Evolutionary conservation across 2,888 invertebrate genomes (phyloP).

Genomic region (Apoderus coryli): DNA sequence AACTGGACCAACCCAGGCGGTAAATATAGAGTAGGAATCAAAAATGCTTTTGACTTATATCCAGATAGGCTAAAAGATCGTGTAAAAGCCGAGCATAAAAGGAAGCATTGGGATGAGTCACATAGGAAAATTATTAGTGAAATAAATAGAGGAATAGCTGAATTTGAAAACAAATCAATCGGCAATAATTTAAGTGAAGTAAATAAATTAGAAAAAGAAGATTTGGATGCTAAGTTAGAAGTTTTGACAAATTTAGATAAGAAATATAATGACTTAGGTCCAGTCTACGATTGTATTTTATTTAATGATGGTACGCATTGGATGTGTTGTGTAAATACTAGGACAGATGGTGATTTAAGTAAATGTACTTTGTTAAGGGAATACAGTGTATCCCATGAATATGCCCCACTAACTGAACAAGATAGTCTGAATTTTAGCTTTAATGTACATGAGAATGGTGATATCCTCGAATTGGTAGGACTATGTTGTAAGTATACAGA

Average conservation of each 20-base stretch:
- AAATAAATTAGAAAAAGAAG: slow-evolving; percentile 77
- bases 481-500: slow-evolving; percentile 79
- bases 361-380: slow-evolving; percentile 65
- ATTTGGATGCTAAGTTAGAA: slow-evolving; percentile 76
- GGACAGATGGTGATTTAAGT: slow-evolving; percentile 67
- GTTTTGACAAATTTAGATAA: slow-evolving; percentile 71
- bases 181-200: slow-evolving; percentile 30
- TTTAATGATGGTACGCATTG: slow-evolving; percentile 87
- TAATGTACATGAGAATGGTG: slow-evolving; percentile 84
- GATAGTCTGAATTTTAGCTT: slow-evolving; percentile 80
- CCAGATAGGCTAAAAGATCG: slow-evolving; percentile 72
- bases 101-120: slow-evolving; percentile 70
- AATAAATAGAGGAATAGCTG: slow-evolving; percentile 56
- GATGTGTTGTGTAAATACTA: slow-evolving; percentile 77
- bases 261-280: slow-evolving; percentile 74
- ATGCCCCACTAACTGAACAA: slow-evolving; percentile 54
- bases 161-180: slow-evolving; percentile 43
- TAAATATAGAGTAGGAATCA: slow-evolving; percentile 75
- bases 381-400: slow-evolving; percentile 67
- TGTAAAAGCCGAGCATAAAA: slow-evolving; percentile 55
- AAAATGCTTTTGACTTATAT: slow-evolving; percentile 75
- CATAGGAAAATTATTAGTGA: slow-evolving; percentile 70
- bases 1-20: slow-evolving; percentile 74
- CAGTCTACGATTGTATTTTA: slow-evolving; percentile 84
- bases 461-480: slow-evolving; percentile 82